phyloP scores from a whole-genome alignment of 2,113 vertebrate species.

The Glaucomys volans region DNA sequence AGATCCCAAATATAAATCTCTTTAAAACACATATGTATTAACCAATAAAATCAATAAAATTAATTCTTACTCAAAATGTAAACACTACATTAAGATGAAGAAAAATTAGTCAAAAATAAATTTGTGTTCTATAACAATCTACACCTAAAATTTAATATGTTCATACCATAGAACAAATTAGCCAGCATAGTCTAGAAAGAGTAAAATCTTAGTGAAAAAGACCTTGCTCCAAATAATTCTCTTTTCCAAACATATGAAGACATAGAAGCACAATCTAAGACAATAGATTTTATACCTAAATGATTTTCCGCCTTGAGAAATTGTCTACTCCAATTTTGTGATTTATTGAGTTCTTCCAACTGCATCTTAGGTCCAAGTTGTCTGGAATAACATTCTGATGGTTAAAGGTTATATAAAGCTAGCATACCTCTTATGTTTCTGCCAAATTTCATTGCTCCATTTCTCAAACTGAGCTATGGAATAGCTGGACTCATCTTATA shows the following conservation, averaged over 20 bases:
- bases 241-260: slow-evolving; percentile 43
- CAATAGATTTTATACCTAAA: slow-evolving; percentile 47
- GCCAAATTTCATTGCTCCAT: slow-evolving; percentile 75
- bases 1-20: not conserved
- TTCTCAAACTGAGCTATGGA: slow-evolving; percentile 65
- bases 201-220: not conserved
- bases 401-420: slow-evolving; percentile 38
- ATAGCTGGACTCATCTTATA: not conserved
- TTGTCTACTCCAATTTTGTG: slow-evolving; percentile 19
- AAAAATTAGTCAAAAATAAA: not conserved
- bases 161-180: slow-evolving; percentile 7
- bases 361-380: slow-evolving; percentile 52
- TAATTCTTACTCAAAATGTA: not conserved
- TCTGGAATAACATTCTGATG: slow-evolving; percentile 71
- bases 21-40: not conserved
- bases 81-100: not conserved
- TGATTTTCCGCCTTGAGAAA: slow-evolving; percentile 64
- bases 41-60: not conserved
- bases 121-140: not conserved
- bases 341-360: slow-evolving; percentile 56
- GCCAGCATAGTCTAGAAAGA: slow-evolving; percentile 35
- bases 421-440: slow-evolving; percentile 64
- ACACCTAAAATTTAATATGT: not conserved
- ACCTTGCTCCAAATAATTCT: not conserved
- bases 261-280: not conserved